Evolutionary conservation across 2,113 vertebrate genomes (phyloP), one percentile per base, ranked within the genome.

Genomic region (Dipodomys stephensi): DNA sequence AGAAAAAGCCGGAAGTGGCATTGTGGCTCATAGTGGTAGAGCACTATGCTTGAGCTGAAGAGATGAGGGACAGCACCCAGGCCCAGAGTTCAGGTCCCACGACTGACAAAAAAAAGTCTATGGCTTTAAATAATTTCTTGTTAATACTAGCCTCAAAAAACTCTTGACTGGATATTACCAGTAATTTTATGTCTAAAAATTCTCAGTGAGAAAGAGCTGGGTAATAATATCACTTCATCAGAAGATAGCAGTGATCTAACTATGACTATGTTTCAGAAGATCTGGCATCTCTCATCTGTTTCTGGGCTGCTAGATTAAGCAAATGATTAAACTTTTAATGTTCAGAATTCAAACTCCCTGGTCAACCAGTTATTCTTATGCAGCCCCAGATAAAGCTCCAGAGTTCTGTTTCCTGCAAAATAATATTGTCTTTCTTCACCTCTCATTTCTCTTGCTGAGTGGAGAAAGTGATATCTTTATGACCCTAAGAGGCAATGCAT

Each of bases 391-490:
- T 88, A 96, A 95, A 86, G 95, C 86, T 95, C 86, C 20, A 88
- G 65, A 86, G 72, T 35, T 95, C 87, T 94, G 82, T 87, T 96
- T 95, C 69, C 49, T 96, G 68, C 11, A 95, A 95, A 97, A 84
- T 87, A 90, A 74, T 32, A 72, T 86, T 94, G 79, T 96, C 85
- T 46, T 94, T 96, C 32, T 80, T 91, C 74, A 88, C 57, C 81
- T 96, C 86, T 95, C 69, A 85, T 96, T 94, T 94, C 91, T 95
- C 95, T 95, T 88, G 49, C 80, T 87, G 69, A 78, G 44, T 89
- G 69, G 83, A 93, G 87, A 82, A 96, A 91, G 77, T 95, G 96
- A 95, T 96, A 91, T 91, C 83, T 97, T 97, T 96, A 96, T 92
- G 87, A 91, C 77, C 93, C 93, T 94, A 91, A 39, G 87, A 81